Evolutionary conservation across 2,113 vertebrate genomes (phyloP), one percentile per base, ranked within the genome.

Genomic region (Steatornis caripensis): DNA sequence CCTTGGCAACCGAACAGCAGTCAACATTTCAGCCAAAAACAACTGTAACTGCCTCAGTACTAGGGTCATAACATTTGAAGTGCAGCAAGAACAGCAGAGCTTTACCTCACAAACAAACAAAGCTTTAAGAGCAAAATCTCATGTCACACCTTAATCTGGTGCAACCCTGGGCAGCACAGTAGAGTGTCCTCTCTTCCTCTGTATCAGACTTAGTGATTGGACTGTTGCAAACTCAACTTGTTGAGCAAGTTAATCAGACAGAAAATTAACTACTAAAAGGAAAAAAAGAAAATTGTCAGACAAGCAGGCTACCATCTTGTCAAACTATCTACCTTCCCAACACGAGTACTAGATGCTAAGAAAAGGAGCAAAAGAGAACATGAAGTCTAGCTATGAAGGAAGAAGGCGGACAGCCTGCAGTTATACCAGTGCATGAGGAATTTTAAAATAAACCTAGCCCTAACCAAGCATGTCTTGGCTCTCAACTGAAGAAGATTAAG

Each of bases 51-150:
- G 69, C 93, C 77, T 82, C 24, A 66, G 13, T 6, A 4, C 23
- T 39, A 46, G 39, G 72, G 51, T 87, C 69, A 9, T 5, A 68
- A 71, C 69, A 91, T 37, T 2, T 79, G 7, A 94, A 93, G 77
- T 53, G 65, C 69, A 89, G 89, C 48, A 93, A 69, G 39, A 87
- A 69, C 6, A 3, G 64, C 34, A 84, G 32, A 91, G 81, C 32
- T 87, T 89, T 54, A 84, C 30, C 65, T 93, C 65, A 55, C 65
- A 62, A 84, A 71, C 70, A 92, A 89, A 91, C 16, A 84, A 87
- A 95, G 77, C 66, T 79, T 76, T 72, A 71, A 94, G 74, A 94
- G 87, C 84, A 87, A 84, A 84, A 93, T 72, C 48, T 72, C 62
- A 5, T 7, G 70, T 89, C 65, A 94, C 89, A 79, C 81, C 94